Base-by-base conservation (phyloP, 1,140 invertebrate genomes). In the Drosophila albomicans region DNA sequence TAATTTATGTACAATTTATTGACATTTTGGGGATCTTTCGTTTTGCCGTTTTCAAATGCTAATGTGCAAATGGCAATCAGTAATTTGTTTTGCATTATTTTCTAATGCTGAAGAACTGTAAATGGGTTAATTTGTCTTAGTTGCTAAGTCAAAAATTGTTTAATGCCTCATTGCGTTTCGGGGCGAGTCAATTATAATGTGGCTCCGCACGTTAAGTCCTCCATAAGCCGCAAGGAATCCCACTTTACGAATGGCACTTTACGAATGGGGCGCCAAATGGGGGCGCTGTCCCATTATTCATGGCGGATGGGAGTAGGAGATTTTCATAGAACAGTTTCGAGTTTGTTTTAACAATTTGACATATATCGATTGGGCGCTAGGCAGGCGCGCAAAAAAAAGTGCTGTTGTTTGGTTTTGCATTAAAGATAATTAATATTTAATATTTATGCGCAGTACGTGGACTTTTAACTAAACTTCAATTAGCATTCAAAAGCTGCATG, bases 51-150 rank as follows among this genome's bases (percentile, higher is more conserved):
- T 25, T 20, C 25, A 51, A 51, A 28, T 51, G 10, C 49, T 10
- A 28, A 51, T 51, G 51, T 25, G n/a, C 28, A 52, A 52, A 52
- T 35, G 51, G 28, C 51, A 73, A 74, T 77, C 51, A 25, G 61
- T 65, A 69, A 79, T 63, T 75, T 75, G 66, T 54, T 51, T 5
- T 41, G 48, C 58, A 73, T 74, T 79, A 74, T 79, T 69, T 56
- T 64, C 35, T 69, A 81, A 66, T 75, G 62, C 79, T 75, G 61
- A 54, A 54, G 52, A 28, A 72, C 64, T 68, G 65, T 68, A 59
- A 71, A 69, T 75, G 59, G 66, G 81, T 86, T 85, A 70, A 81
- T 79, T 86, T 86, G 82, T 87, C 82, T 86, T 87, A 86, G 82
- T 76, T 78, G 16, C 8, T 85, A 86, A 85, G 82, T 86, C 82